These are phyloP conservation scores for Zophobas morio DNA, from an alignment of 1,140 invertebrate genomes.

Conservation along the genomic window DNA sequence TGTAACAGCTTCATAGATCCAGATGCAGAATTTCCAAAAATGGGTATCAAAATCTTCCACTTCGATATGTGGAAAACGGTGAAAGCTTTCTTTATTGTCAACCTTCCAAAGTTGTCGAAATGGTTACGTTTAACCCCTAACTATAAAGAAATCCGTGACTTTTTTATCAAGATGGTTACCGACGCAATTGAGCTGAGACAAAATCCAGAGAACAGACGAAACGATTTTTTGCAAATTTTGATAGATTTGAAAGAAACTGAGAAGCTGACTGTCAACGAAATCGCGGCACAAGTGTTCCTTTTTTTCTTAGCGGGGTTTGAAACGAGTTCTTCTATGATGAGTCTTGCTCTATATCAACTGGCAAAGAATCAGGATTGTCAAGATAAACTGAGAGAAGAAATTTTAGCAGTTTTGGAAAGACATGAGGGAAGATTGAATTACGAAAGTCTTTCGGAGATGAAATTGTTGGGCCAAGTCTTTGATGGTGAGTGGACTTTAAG, in stretches of 20 bases:
- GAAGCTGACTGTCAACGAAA: constrained; percentile 8
- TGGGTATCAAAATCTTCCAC: constrained; percentile 25
- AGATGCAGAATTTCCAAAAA: constrained; percentile 21
- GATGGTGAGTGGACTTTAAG: constrained; percentile 59
- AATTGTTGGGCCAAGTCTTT: constrained; percentile 71
- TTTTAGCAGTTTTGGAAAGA: constrained; percentile 65
- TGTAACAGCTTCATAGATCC: constrained; percentile 53
- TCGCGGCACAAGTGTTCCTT: constrained; percentile 73
- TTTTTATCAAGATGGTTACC: constrained; percentile 68
- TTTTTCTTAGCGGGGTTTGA: constrained; percentile 76
- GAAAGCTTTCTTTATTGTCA: constrained; percentile 32
- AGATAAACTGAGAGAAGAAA: constrained; percentile 67
- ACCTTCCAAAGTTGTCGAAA: constrained; percentile 20
- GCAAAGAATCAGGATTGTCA: constrained; percentile 68
- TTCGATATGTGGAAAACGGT: constrained; percentile 6
- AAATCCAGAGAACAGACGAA: constrained; percentile 64
- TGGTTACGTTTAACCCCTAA: constrained; percentile 2
- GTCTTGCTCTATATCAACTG: constrained; percentile 68
- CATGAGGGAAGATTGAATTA: constrained; percentile 70
- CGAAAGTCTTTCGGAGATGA: constrained; percentile 72
- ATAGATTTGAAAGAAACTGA: constrained; percentile 63
- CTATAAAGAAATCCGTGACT: constrained; percentile 62
- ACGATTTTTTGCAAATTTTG: constrained; percentile 73
- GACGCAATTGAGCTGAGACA: constrained; percentile 69
- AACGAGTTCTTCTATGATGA: constrained; percentile 66